Base-by-base conservation (phyloP, 2,113 vertebrate genomes). In the Engraulis encrasicolus region DNA sequence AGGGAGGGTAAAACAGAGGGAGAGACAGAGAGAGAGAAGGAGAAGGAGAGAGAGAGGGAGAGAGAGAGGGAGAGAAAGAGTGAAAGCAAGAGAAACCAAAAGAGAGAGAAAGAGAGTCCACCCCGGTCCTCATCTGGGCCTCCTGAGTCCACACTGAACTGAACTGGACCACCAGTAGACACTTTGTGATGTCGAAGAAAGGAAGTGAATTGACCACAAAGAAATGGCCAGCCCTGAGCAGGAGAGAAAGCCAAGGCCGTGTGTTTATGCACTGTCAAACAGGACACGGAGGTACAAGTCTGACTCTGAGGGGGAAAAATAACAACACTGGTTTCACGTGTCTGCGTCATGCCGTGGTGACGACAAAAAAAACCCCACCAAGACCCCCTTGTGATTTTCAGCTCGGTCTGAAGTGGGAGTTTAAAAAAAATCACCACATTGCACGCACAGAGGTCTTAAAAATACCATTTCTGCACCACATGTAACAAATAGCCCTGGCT, bases 181-280 rank as follows among this genome's bases (percentile, higher is more conserved):
- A 61, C 83, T 86, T 83, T 86, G 84, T 36, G 81, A 81, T 27
- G 49, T 87, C 61, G 80, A 84, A 71, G 78, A 45, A 77, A 82
- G 78, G 82, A 86, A 50, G 79, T 50, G 84, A 81, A 88, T 52
- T 71, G 79, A 48, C 6, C 40, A 66, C 79, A 31, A 34, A 34
- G 34, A 74, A 74, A 31, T 0, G 5, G 17, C 23, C 27, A 34
- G 31, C 7, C 31, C 12, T 2, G 17, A 74, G 27, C n/a, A 36
- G 27, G 17, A 14, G 27, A 5, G 14, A 31, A 45, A 45, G 40
- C 14, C n/a, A n/a, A 54, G 52, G 52, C 52, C 6, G 9, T 66
- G 58, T 74, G 66, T 74, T 74, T 74, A 74, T 14, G 31, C 31
- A 74, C 12, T 12, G 66, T 17, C 66, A 14, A 74, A 31, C 31